Evolutionary conservation across 2,797 vertebrate genomes (phyloP).

Genomic region (Podargus strigoides): DNA sequence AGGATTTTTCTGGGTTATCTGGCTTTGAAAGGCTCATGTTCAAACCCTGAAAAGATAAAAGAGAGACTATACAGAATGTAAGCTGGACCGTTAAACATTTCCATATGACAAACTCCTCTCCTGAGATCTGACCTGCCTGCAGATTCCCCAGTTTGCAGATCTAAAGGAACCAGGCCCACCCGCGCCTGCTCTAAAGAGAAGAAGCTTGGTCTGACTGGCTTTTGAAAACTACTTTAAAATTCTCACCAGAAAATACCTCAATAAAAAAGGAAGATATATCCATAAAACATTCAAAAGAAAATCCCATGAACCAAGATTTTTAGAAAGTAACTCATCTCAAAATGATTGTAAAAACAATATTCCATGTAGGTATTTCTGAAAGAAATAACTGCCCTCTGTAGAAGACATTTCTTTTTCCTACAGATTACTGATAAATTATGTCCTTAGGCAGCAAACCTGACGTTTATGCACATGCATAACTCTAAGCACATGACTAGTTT

Average conservation of each 20-base stretch:
- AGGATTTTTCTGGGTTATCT: constrained; percentile 75
- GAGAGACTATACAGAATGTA: constrained; percentile 69
- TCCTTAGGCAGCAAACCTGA: constrained; percentile 44
- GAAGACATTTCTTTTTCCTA: constrained; percentile 25
- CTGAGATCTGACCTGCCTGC: constrained; percentile 71
- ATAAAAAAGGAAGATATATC: constrained; percentile 48
- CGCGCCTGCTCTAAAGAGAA: constrained; percentile 11
- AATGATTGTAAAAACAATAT: constrained; percentile 46
- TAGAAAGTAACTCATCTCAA: constrained; percentile 28
- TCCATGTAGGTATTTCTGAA: constrained; percentile 22
- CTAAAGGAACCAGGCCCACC: constrained; percentile 61
- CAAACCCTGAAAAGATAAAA: constrained; percentile 78
- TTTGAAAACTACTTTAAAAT: constrained; percentile 70
- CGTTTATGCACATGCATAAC: constrained; percentile 29
- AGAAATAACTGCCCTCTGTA: background rate
- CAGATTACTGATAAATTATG: constrained; percentile 36
- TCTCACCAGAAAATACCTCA: constrained; percentile 43
- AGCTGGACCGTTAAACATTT: constrained; percentile 73
- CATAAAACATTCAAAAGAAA: constrained; percentile 42
- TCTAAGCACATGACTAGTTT: constrained; percentile 32
- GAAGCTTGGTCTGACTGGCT: constrained; percentile 21
- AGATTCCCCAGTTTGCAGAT: constrained; percentile 68
- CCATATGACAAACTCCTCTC: constrained; percentile 77
- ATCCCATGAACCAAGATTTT: constrained; percentile 1
- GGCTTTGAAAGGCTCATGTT: constrained; percentile 78